These are phyloP conservation scores for Rhinoptilus africanus DNA, from an alignment of 2,113 vertebrate genomes.

Conservation along the genomic window DNA sequence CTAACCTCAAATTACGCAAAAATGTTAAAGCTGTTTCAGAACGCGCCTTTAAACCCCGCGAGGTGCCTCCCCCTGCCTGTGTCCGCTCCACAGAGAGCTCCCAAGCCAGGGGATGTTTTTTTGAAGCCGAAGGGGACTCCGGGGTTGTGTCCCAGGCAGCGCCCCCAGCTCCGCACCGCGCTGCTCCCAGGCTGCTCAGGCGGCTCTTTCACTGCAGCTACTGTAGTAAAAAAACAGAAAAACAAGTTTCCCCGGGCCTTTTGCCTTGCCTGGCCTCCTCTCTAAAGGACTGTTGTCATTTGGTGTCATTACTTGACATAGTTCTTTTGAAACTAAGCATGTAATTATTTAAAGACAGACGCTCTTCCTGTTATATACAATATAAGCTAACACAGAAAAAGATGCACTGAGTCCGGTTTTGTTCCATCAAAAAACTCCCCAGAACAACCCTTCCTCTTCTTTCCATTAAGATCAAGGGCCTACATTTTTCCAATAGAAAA, in stretches of 20 bases:
- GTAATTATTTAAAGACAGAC: neutral
- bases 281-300: no score
- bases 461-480: neutral
- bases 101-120: no score
- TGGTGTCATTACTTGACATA: neutral
- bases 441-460: neutral
- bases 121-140: neutral
- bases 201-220: no score
- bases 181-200: neutral
- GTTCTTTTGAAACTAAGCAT: neutral
- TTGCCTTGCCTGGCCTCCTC: neutral
- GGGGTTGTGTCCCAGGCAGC: neutral
- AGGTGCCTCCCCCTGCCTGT: neutral
- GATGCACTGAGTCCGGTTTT: neutral
- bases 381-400: neutral
- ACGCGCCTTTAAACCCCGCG: neutral
- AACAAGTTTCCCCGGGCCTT: no score
- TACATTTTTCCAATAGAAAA: neutral
- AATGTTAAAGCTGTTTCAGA: neutral
- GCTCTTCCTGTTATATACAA: no score
- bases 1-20: neutral
- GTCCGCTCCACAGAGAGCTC: no score
- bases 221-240: neutral
- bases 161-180: neutral
- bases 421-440: neutral